Evolutionary conservation across 2,797 vertebrate genomes (phyloP).

Genomic region (Taeniopygia guttata): DNA sequence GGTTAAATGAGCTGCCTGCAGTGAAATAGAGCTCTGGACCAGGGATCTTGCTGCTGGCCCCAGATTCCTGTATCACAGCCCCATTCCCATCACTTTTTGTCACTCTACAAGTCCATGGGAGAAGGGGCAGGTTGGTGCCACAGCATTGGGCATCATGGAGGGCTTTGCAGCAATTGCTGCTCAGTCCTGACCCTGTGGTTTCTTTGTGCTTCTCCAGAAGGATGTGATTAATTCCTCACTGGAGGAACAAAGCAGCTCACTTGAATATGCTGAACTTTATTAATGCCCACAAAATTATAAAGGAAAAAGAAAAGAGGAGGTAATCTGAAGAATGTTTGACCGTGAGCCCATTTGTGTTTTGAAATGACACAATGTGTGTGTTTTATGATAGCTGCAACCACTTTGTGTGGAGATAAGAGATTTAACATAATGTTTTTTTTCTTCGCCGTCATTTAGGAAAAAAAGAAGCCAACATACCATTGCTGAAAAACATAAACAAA

Average conservation of each 20-base stretch:
- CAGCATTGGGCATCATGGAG: not conserved
- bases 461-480: slow-evolving; percentile 39
- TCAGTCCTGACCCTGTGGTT: not conserved
- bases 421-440: slow-evolving; percentile 33
- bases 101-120: fast-evolving
- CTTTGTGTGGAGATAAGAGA: slow-evolving; percentile 46
- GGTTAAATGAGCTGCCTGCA: not conserved
- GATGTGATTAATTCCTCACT: not conserved
- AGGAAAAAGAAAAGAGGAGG: not conserved
- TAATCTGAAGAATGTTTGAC: slow-evolving; percentile 61
- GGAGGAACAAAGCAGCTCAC: not conserved
- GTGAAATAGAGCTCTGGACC: not conserved
- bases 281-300: not conserved
- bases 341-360: not conserved
- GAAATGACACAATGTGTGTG: slow-evolving; percentile 64
- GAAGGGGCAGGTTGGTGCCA: not conserved
- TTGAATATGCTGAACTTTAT: not conserved
- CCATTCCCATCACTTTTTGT: not conserved
- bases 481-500: slow-evolving; percentile 51
- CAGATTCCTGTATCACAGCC: not conserved
- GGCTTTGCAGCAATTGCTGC: not conserved
- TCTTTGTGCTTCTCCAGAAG: not conserved
- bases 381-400: slow-evolving; percentile 54
- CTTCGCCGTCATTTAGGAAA: not conserved
- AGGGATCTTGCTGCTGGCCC: not conserved